Base-by-base conservation (phyloP, 2,113 vertebrate species). In the Chlorodrepanis virens region DNA sequence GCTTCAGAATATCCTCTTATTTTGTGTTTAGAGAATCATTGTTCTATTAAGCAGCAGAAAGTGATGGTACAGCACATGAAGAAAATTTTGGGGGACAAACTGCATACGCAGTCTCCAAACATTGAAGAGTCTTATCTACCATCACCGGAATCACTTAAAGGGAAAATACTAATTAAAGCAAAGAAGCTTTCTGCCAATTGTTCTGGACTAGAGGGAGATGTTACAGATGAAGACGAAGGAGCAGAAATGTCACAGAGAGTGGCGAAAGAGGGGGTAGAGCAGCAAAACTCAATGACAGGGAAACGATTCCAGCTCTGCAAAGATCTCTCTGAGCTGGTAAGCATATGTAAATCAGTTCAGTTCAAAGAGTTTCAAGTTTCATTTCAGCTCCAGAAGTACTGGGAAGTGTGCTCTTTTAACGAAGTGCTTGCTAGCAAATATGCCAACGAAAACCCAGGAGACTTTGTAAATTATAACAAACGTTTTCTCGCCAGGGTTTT, bases 401-500 rank as follows among this genome's bases (percentile, higher is more conserved):
- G 99, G 99, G 99, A 99, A 93, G 98, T 99, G 39, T 99, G 99
- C 86, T 99, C 99, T 0, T 99, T 99, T 95, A 99, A 99, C 1
- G 99, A 99, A 97, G 99, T 99, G 56, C 99, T 99, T 83, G 99
- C 99, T 89, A 98, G 97, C 95, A 99, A 98, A 31, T 99, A 99
- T 1, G 99, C 99, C 91, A 99, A 98, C 5, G 99, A 99, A 84
- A 98, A 98, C 50, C 99, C 99, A 2, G 99, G 99, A 24, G 99
- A 99, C 97, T 99, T 99, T 97, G 99, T 99, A 6, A 99, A 99
- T 96, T 99, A 99, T 74, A 99, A 99, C 97, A 99, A 99, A 92
- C 99, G 99, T 91, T 99, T 99, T 92, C 98, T 99, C 3, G 98
- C 99, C 0, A 97, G 99, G 22, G 98, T 99, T 81, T 99, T 99